Evolutionary conservation across 2,888 invertebrate genomes (phyloP), one percentile per base, ranked within the genome.

Genomic region (Xylota segnis): DNA sequence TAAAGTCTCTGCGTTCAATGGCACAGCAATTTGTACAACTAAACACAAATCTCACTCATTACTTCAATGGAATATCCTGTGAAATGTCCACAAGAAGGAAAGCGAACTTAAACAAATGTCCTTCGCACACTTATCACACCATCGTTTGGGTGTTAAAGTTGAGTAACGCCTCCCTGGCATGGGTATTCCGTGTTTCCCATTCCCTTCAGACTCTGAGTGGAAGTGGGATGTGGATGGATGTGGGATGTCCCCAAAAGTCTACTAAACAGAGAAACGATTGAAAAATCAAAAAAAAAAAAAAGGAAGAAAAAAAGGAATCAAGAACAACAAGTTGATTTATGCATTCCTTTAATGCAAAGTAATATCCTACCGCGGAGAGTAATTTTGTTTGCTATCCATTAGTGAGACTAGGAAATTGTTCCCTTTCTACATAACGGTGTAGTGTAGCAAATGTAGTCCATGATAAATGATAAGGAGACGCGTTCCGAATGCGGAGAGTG

Each of bases 241-340:
- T 3, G 23, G 3, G 3, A 23, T 23, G 23, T 23, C 23, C 23
- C 23, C 1, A 23, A 23, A 23, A 23, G 7, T 16, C 32, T 16
- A 34, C 14, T 34, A 34, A 56, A 65, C 18, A 18, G 2, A 29
- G 32, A 32, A 47, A 16, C 37, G 37, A 50, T 65, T 65, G 50
- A 16, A 34, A 65, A 65, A 65, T 65, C 18, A 6, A 10, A 9
- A 10, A 29, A 47, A 47, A 63, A n/a, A 18, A 10, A 18, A n/a
- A 29, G 14, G 14, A 12, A 23, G 6, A 23, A 23, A 2, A 23
- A n/a, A n/a, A n/a, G n/a, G n/a, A n/a, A n/a, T n/a, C 23, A 23
- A 18, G 50, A 23, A 50, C 65, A 52, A 34, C 66, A 52, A 52
- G 34, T 66, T 66, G 66, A 66, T 66, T 66, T 37, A 66, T 66